Base-by-base conservation (phyloP, 2,888 invertebrate species). In the Apamea monoglypha region DNA sequence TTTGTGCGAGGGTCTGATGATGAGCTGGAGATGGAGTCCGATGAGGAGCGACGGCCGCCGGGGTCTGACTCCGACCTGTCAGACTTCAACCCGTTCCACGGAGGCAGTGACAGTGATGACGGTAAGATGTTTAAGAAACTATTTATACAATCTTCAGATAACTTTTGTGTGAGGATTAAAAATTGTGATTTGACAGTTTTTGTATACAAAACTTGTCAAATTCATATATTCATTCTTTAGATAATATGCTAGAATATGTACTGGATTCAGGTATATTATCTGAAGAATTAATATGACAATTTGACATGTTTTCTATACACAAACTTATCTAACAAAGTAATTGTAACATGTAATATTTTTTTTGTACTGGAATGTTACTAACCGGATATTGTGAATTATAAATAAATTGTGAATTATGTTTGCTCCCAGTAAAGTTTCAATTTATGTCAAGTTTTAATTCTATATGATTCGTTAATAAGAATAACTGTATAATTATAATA, bases 1-100 rank as follows among this genome's bases (percentile, higher is more conserved):
- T 97, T 97, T 79, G 97, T 98, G 89, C 98, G 98, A 18, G 98
- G 97, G 76, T 97, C 97, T 1, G 97, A 97, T 44, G 97, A 97
- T 73, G 98, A 98, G 84, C 84, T 89, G 56, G 94, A 93, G 72
- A 83, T 81, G 53, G 95, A 95, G 66, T 92, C 94, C 0, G 95
- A 95, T 36, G 91, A 90, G 36, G 95, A 94, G 67, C 87, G 88
- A 74, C 81, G 73, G 50, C 86, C 69, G 18, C 86, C 87, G 1
- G 89, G 74, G 44, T 94, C 95, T 40, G 96, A 96, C 92, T 95
- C 96, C 1, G 96, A 96, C 40, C 91, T 94, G 76, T 98, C 98
- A 89, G 99, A 99, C 96, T 99, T 99, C 94, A 99, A 99, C 97
- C 99, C 99, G 92, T 98, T 98, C 93, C 98, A 98, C 82, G 98